Percentiles rank a stretch among this genome's conserved stretches.
These are phyloP conservation scores for Catocala fraxini DNA, from an alignment of 2,888 invertebrate species.

Conservation along the genomic window DNA sequence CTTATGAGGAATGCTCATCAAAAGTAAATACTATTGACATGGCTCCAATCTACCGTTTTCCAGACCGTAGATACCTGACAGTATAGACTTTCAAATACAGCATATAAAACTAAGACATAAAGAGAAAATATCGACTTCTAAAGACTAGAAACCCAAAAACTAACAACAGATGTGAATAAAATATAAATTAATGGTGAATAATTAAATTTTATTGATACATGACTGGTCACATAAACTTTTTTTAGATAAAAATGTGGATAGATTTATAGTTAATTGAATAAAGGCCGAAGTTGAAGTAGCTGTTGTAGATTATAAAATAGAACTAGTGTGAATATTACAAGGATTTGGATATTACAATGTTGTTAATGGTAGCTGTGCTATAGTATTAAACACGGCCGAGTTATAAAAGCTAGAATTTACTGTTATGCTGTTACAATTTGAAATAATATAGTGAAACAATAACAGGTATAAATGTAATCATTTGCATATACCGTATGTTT, in stretches of 20 bases:
- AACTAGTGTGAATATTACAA: slow-evolving; percentile 43
- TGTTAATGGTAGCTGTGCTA: not conserved
- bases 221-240: slow-evolving; percentile 30
- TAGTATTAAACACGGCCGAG: slow-evolving; percentile 1
- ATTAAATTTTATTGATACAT: slow-evolving; percentile 48
- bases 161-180: slow-evolving; percentile 29
- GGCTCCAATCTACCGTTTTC: too few relatives aligned
- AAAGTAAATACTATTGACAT: too few relatives aligned
- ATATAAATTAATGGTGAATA: slow-evolving; percentile 44
- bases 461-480: too few relatives aligned
- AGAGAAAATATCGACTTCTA: not conserved
- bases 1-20: too few relatives aligned
- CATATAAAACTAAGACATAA: slow-evolving; percentile 1
- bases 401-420: not conserved
- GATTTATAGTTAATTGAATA: slow-evolving; percentile 34
- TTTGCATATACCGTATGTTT: too few relatives aligned
- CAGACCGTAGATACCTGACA: too few relatives aligned
- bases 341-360: slow-evolving; percentile 32
- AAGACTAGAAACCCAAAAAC: slow-evolving; percentile 17
- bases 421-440: not conserved
- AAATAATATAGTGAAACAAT: too few relatives aligned
- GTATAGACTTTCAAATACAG: too few relatives aligned
- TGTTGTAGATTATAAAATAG: slow-evolving; percentile 26
- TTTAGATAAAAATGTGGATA: slow-evolving; percentile 34
- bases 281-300: slow-evolving; percentile 12